phyloP scores from a whole-genome alignment of 2,888 invertebrate genomes.

The Panopea generosa region DNA sequence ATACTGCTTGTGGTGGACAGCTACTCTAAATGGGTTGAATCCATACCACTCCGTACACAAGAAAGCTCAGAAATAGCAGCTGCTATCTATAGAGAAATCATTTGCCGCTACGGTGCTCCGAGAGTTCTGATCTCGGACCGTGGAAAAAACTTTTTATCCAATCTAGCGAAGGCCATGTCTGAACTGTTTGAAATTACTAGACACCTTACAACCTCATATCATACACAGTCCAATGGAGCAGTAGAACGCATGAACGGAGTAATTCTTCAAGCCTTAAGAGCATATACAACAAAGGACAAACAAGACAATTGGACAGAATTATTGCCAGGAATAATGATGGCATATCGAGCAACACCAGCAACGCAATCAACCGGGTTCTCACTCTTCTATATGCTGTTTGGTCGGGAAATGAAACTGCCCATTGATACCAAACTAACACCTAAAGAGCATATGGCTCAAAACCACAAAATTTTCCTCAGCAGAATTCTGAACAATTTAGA shows the following conservation, averaged over 20 bases:
- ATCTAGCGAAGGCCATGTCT: conserved; percentile 34
- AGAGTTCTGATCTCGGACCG: conserved; percentile 35
- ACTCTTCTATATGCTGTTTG: conserved; percentile 43
- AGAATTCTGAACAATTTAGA: too few species aligned
- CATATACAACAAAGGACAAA: conserved; percentile 39
- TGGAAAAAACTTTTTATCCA: conserved; percentile 47
- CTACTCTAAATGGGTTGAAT: conserved; percentile 56
- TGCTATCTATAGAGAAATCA: conserved; percentile 35
- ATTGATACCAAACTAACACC: too few species aligned
- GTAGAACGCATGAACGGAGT: conserved; percentile 56
- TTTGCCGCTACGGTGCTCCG: conserved; percentile 40
- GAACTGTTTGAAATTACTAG: conserved; percentile 41
- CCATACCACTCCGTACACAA: conserved; percentile 23
- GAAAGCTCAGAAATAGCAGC: conserved; percentile 41
- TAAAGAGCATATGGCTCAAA: conserved; percentile 12
- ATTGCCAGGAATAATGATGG: conserved; percentile 57
- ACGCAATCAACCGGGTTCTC: conserved; percentile 46
- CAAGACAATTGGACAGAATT: conserved; percentile 51
- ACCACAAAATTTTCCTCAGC: conserved; percentile 5
- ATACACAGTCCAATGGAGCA: conserved; percentile 50
- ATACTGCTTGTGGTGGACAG: conserved; percentile 55
- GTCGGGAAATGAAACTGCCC: conserved; percentile 46
- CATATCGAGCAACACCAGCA: conserved; percentile 50
- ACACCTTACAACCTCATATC: conserved; percentile 44
- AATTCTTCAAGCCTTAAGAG: conserved; percentile 50